Evolutionary conservation across 2,113 vertebrate species (phyloP).

Genomic region (Upupa epops): DNA sequence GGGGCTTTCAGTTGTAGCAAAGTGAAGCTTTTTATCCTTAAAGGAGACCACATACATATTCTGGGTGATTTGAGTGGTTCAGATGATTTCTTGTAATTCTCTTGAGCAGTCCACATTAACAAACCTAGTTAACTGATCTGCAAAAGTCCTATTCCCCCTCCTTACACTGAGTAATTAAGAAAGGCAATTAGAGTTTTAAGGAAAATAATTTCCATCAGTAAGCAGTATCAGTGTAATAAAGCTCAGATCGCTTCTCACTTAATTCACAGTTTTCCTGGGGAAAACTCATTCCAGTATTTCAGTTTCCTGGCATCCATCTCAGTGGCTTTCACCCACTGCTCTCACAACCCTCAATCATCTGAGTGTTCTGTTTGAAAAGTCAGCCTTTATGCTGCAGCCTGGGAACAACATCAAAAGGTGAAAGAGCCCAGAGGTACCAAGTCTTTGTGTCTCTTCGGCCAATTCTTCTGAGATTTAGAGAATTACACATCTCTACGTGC

Average conservation of each 20-base stretch:
- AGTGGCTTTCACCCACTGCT: not conserved
- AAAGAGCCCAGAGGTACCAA: not conserved
- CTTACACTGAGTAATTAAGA: not conserved
- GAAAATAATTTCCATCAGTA: not conserved
- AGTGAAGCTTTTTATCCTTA: not conserved
- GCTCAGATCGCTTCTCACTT: not conserved
- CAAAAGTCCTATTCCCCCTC: not conserved
- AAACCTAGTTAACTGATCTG: not conserved
- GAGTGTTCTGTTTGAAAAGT: not conserved
- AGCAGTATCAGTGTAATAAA: conserved; percentile 17
- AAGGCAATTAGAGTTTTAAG: not conserved
- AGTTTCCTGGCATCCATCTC: not conserved
- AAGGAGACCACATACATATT: not conserved
- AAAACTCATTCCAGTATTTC: not conserved
- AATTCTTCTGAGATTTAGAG: not conserved
- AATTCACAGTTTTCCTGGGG: not conserved
- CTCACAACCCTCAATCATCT: not conserved
- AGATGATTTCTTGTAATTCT: not conserved
- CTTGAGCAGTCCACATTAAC: not conserved
- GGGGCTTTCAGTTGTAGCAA: not conserved
- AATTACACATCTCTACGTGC: not conserved
- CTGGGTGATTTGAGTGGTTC: not conserved
- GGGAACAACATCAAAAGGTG: not conserved
- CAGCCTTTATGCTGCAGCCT: not conserved
- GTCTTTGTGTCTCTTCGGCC: not conserved